phyloP scores from a whole-genome alignment of 2,113 vertebrate genomes.

The Malurus cyaneus region DNA sequence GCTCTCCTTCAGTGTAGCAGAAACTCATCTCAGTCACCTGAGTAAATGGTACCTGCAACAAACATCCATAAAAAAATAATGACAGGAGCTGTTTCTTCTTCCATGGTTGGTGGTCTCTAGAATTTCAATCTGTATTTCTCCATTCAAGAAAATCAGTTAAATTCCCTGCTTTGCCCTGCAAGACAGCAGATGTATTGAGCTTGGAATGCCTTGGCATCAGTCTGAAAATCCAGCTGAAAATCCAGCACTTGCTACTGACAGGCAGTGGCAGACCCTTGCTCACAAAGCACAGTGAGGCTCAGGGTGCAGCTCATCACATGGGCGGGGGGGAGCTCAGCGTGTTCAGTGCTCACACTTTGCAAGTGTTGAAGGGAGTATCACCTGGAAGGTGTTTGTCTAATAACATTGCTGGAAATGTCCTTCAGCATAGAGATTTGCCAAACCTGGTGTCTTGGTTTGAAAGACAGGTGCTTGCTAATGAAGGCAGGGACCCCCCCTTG shows the following conservation, averaged over 20 bases:
- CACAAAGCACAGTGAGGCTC: not conserved
- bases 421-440: not conserved
- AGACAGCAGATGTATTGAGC: not conserved
- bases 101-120: not conserved
- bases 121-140: not conserved
- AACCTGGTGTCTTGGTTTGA: not conserved
- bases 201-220: not conserved
- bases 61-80: not conserved
- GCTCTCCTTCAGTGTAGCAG: not conserved
- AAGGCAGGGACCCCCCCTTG: no score
- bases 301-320: accelerated
- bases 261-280: not conserved
- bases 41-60: not conserved
- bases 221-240: not conserved
- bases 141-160: not conserved
- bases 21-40: not conserved
- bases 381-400: not conserved
- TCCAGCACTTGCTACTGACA: not conserved
- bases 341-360: accelerated
- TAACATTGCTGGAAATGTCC: not conserved
- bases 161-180: not conserved
- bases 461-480: no score
- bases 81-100: not conserved
- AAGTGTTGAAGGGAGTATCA: not conserved
- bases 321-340: not conserved